Evolutionary conservation across 1,140 invertebrate species (phyloP).

Genomic region (Papilio polytes): DNA sequence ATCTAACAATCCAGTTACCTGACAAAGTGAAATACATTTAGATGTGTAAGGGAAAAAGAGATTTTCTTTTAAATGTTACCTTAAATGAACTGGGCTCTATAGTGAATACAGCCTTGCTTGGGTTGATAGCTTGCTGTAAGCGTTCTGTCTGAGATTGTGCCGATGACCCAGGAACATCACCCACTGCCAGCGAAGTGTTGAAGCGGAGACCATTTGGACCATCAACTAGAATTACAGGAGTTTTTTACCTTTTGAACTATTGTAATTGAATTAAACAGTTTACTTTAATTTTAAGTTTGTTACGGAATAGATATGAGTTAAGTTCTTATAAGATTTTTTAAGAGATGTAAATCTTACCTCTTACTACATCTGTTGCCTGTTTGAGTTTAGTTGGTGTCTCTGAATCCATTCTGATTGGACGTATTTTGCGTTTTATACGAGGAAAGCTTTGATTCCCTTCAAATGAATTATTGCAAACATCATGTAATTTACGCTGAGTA

Average conservation of each 20-base stretch:
- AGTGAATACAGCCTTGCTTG: slow-evolving; percentile 84
- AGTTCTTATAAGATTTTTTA: not conserved
- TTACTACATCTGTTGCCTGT: slow-evolving; percentile 73
- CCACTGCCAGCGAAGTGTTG: slow-evolving; percentile 71
- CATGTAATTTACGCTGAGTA: slow-evolving; percentile 52
- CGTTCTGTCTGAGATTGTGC: slow-evolving; percentile 71
- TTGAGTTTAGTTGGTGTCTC: slow-evolving; percentile 77
- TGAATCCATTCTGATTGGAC: slow-evolving; percentile 73
- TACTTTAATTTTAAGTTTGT: too few species aligned
- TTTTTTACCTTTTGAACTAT: not conserved
- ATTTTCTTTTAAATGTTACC: slow-evolving; percentile 53
- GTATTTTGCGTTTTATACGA: slow-evolving; percentile 64
- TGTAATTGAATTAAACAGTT: too few species aligned
- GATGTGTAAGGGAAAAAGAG: not conserved
- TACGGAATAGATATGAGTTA: too few species aligned
- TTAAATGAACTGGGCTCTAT: slow-evolving; percentile 84
- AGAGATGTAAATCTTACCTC: slow-evolving; percentile 59
- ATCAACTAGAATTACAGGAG: slow-evolving; percentile 67
- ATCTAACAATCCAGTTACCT: too few species aligned
- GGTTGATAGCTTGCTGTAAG: slow-evolving; percentile 79
- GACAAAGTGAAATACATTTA: too few species aligned
- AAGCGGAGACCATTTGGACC: slow-evolving; percentile 82
- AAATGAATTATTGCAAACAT: slow-evolving; percentile 76
- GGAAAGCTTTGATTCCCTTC: slow-evolving; percentile 81
- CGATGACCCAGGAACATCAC: slow-evolving; percentile 62